Evolutionary conservation across 2,888 invertebrate species (phyloP).

Genomic region (Lochmaea capreae): DNA sequence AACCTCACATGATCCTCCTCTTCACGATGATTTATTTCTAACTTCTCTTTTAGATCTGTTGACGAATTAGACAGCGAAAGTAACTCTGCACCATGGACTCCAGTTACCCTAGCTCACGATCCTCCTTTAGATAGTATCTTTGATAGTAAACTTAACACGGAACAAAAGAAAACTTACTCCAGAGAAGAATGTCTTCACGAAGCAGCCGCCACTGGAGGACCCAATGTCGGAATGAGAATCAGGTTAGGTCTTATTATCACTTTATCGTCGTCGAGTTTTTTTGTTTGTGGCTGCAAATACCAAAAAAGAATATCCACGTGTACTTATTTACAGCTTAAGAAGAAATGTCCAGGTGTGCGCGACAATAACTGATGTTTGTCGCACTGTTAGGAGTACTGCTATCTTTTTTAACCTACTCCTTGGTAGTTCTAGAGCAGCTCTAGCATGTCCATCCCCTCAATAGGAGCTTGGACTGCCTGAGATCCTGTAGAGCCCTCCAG

Average conservation of each 20-base stretch:
- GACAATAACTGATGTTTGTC: not conserved
- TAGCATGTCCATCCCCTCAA: too few species aligned
- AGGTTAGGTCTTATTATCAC: slow-evolving; percentile 60
- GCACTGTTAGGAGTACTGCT: too few species aligned
- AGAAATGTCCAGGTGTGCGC: too few species aligned
- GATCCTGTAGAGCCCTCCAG: too few species aligned
- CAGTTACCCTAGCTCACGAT: slow-evolving; percentile 57
- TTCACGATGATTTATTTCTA: too few species aligned
- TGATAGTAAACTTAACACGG: slow-evolving; percentile 52
- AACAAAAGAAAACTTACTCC: slow-evolving; percentile 73
- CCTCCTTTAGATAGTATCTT: slow-evolving; percentile 52
- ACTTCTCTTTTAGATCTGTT: slow-evolving; percentile 55
- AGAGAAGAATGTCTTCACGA: slow-evolving; percentile 82
- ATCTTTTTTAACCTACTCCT: too few species aligned
- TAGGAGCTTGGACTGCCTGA: too few species aligned
- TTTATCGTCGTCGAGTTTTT: not conserved
- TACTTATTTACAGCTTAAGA: too few species aligned
- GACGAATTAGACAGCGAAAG: slow-evolving; percentile 67
- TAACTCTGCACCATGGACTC: slow-evolving; percentile 64
- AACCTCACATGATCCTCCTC: not conserved
- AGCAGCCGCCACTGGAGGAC: slow-evolving; percentile 77
- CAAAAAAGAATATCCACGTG: too few species aligned
- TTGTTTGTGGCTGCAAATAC: too few species aligned
- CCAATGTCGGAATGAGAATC: slow-evolving; percentile 66
- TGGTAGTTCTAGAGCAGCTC: too few species aligned